Percentiles rank a stretch among this genome's conserved stretches.
Conservation (phyloP, 2,888 invertebrate genomes). For the Oscheius onirici region DNA sequence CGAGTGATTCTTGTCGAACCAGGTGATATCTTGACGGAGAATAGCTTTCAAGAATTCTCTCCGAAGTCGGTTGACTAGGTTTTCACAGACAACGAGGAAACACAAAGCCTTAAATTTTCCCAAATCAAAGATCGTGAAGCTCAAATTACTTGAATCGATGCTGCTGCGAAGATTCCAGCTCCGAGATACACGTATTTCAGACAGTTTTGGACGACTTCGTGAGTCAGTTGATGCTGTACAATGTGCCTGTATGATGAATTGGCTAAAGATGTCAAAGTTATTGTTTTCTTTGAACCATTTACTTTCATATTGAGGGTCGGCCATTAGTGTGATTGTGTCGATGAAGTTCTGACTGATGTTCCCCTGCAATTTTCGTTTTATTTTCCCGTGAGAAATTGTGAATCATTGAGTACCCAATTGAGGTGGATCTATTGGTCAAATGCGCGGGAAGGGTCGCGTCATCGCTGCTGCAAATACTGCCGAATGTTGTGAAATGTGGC, state of each 20-base stretch:
- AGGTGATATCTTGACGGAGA: conserved; percentile 73
- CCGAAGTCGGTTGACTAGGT: conserved; percentile 74
- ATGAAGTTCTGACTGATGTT: conserved; percentile 57
- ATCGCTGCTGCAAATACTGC: background rate
- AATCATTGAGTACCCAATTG: too few species aligned
- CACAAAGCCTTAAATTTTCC: conserved; percentile 69
- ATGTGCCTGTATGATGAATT: background rate
- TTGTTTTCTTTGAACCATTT: background rate
- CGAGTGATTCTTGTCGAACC: conserved; percentile 74
- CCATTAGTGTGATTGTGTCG: conserved; percentile 6
- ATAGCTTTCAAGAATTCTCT: conserved; percentile 73
- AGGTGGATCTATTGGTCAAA: background rate
- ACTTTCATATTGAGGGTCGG: background rate
- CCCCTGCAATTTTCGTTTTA: conserved; percentile 38
- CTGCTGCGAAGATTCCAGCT: conserved; percentile 50
- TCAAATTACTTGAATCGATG: conserved; percentile 48
- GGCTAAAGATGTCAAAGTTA: background rate
- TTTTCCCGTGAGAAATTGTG: too few species aligned
- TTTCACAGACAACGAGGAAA: conserved; percentile 73
- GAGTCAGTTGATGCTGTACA: conserved; percentile 36
- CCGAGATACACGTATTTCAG: conserved; percentile 59
- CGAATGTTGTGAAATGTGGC: background rate
- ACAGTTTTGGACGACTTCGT: conserved; percentile 52
- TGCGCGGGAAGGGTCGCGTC: background rate
- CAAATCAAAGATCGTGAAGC: background rate